These are phyloP conservation scores for Bilobella aurantiaca DNA, from an alignment of 1,140 invertebrate genomes.

Conservation along the genomic window DNA sequence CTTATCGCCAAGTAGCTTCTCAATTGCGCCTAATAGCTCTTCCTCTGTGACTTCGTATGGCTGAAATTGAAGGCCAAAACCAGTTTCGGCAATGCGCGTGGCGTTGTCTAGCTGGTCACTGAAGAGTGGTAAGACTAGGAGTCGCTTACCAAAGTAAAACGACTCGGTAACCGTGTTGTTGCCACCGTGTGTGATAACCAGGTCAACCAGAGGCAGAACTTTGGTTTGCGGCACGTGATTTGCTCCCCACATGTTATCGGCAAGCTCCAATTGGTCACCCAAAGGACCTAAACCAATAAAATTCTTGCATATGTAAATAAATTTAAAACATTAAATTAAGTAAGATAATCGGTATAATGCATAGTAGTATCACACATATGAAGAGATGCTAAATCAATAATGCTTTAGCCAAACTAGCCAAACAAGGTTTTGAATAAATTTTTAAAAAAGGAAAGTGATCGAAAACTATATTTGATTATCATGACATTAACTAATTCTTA, in stretches of 20 bases:
- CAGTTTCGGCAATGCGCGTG: not conserved
- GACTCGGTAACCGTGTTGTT: not conserved
- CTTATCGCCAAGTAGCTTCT: not conserved
- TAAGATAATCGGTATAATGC: no score
- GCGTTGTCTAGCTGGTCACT: conserved; percentile 1
- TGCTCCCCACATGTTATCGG: conserved; percentile 4
- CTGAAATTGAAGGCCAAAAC: not conserved
- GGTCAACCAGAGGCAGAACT: conserved; percentile 1
- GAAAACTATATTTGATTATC: no score
- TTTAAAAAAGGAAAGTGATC: no score
- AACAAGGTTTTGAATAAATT: no score
- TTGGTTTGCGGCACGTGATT: not conserved
- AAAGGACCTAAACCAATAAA: conserved; percentile 8
- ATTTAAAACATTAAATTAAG: no score
- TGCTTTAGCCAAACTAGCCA: no score
- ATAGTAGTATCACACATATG: no score
- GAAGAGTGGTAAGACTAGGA: not conserved
- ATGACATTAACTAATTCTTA: no score
- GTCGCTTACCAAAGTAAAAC: conserved; percentile 4
- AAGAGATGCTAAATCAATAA: no score
- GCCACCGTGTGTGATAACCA: conserved; percentile 2
- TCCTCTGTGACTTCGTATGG: not conserved
- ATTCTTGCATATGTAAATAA: no score
- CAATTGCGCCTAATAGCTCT: not conserved
- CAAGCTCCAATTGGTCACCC: not conserved